These are phyloP conservation scores for Piliocolobus tephrosceles DNA, from an alignment of 2,113 vertebrate genomes.

Conservation along the genomic window DNA sequence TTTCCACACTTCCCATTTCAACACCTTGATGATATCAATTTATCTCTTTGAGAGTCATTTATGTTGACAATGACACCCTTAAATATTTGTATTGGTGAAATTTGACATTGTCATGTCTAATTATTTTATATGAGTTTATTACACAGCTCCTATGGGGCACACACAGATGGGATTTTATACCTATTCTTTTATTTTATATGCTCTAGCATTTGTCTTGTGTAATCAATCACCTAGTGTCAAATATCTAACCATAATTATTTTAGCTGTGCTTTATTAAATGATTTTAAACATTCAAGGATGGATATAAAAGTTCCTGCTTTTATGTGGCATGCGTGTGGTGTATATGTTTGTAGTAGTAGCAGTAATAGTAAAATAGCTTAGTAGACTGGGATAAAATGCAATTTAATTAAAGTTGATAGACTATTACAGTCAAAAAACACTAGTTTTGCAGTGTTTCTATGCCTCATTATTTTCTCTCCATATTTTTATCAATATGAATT, in stretches of 20 bases:
- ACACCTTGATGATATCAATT: not conserved
- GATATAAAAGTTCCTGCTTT: not conserved
- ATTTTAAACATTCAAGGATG: not conserved
- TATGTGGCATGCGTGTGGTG: fast-evolving
- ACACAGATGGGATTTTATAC: not conserved
- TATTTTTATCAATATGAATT: not conserved
- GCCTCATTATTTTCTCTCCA: not conserved
- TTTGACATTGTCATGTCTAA: not conserved
- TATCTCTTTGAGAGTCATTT: not conserved
- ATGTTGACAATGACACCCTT: not conserved
- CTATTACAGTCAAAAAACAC: not conserved
- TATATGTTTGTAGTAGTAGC: not conserved
- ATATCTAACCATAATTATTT: not conserved
- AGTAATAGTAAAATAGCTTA: not conserved
- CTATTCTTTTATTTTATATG: not conserved
- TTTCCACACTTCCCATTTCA: fast-evolving
- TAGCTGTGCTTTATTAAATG: not conserved
- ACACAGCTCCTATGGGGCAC: fast-evolving
- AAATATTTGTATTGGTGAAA: not conserved
- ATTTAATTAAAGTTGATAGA: not conserved
- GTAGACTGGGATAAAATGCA: not conserved
- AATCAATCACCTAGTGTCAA: no score
- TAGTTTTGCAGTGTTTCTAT: not conserved
- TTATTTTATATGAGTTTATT: not conserved
- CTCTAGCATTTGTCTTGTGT: not conserved